These are phyloP conservation scores for Astyanax mexicanus DNA, from an alignment of 2,797 vertebrate species.

Conservation along the genomic window DNA sequence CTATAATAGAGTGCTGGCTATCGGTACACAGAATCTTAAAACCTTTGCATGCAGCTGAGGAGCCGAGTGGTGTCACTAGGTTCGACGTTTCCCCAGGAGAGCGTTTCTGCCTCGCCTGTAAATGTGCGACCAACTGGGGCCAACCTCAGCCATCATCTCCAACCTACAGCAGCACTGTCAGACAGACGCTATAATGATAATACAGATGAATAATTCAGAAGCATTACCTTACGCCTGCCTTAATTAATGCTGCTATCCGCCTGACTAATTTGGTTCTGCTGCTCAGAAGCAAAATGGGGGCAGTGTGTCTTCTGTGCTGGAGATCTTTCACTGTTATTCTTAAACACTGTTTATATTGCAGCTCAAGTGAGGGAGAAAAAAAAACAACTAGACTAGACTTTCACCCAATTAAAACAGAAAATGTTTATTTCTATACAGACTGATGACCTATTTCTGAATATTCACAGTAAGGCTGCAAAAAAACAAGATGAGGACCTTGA, in stretches of 20 bases:
- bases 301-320: conserved; percentile 36
- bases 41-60: too few species aligned
- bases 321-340: conserved; percentile 39
- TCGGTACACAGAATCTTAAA: too few species aligned
- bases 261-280: conserved; percentile 62
- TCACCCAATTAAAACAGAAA: conserved; percentile 49
- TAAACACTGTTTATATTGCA: conserved; percentile 37
- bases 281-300: conserved; percentile 30
- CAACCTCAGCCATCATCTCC: conserved; percentile 13
- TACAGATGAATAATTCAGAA: conserved; percentile 75
- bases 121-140: conserved; percentile 2
- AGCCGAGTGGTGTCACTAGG: conserved; percentile 10
- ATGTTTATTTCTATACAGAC: conserved; percentile 62
- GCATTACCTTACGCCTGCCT: conserved; percentile 68
- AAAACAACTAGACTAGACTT: conserved; percentile 42
- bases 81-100: conserved; percentile 4
- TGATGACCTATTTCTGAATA: conserved; percentile 72
- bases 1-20: too few species aligned
- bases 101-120: conserved; percentile 49
- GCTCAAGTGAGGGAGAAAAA: neutral
- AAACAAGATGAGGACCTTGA: too few species aligned
- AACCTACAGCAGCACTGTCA: conserved; percentile 23
- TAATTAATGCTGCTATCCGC: conserved; percentile 77
- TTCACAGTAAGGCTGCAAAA: neutral
- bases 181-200: conserved; percentile 46